Conservation (phyloP, 2,888 invertebrate species). For the Dendrolimus pini region DNA sequence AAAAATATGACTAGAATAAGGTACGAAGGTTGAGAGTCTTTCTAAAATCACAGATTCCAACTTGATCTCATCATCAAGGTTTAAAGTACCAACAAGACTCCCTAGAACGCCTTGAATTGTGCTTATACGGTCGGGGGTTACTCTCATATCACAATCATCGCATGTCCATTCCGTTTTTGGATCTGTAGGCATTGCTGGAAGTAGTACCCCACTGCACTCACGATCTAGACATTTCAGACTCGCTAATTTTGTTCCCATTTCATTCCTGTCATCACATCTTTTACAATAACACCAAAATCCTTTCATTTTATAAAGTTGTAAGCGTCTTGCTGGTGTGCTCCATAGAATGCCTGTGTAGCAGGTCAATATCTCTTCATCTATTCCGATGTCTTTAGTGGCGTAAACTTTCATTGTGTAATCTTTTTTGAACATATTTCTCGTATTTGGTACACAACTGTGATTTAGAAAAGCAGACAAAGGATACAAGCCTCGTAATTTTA, state of each 20-base stretch:
- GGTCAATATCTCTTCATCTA: slow-evolving; percentile 79
- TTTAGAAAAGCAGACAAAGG: slow-evolving; percentile 80
- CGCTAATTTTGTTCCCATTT: slow-evolving; percentile 75
- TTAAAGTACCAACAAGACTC: slow-evolving; percentile 67
- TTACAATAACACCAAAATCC: slow-evolving; percentile 79
- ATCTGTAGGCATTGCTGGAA: slow-evolving; percentile 69
- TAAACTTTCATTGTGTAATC: slow-evolving; percentile 74
- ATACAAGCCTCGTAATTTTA: slow-evolving; percentile 78
- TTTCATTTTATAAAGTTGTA: slow-evolving; percentile 79
- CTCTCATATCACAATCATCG: slow-evolving; percentile 55
- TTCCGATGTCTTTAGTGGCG: slow-evolving; percentile 74
- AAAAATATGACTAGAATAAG: slow-evolving; percentile 54
- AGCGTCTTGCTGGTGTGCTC: slow-evolving; percentile 79
- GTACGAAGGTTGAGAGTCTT: slow-evolving; percentile 47
- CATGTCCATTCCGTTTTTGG: slow-evolving; percentile 74
- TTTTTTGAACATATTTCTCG: slow-evolving; percentile 76
- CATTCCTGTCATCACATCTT: slow-evolving; percentile 79
- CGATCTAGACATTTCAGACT: slow-evolving; percentile 72
- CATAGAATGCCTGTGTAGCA: slow-evolving; percentile 81
- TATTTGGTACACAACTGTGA: slow-evolving; percentile 82
- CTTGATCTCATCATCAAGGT: slow-evolving; percentile 58
- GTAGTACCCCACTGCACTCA: slow-evolving; percentile 67
- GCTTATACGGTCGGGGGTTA: slow-evolving; percentile 58
- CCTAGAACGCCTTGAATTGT: slow-evolving; percentile 66
- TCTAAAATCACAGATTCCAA: slow-evolving; percentile 50